A percentile compares a stretch with the other conserved stretches of the same genome.
phyloP scores from a whole-genome alignment of 2,888 invertebrate species.

The Atherix ibis region DNA sequence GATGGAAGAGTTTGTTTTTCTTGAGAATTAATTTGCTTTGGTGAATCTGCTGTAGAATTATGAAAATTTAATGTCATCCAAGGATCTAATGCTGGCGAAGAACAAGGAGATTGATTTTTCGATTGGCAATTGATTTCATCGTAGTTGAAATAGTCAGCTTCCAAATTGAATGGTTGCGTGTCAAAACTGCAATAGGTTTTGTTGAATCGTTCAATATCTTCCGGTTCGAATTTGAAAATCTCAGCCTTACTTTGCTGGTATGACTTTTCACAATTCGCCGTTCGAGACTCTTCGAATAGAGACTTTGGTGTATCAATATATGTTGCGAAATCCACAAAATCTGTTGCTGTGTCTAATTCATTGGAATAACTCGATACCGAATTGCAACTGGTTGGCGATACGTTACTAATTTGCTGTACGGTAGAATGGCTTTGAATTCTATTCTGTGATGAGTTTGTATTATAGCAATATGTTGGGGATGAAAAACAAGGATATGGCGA shows the following conservation, averaged over 20 bases:
- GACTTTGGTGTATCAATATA: constrained; percentile 30
- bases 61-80: constrained; percentile 23
- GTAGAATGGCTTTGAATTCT: too few species aligned
- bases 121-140: constrained; percentile 34
- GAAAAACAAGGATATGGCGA: constrained; percentile 10
- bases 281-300: constrained; percentile 20
- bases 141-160: constrained; percentile 32
- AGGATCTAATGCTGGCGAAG: constrained; percentile 30
- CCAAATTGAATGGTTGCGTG: constrained; percentile 17
- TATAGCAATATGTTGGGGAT: constrained; percentile 7
- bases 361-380: background rate
- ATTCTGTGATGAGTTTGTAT: constrained; percentile 4
- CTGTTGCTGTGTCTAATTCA: constrained; percentile 3
- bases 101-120: constrained; percentile 33
- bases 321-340: constrained; percentile 16
- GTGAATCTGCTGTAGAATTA: constrained; percentile 9
- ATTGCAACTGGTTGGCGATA: constrained; percentile 2
- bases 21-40: constrained; percentile 9
- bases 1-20: constrained; percentile 23
- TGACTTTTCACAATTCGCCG: too few species aligned
- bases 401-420: too few species aligned
- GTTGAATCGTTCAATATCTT: constrained; percentile 30
- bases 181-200: constrained; percentile 11
- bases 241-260: constrained; percentile 16
- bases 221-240: constrained; percentile 32